These are phyloP conservation scores for Acridotheres tristis DNA, from an alignment of 2,797 vertebrate genomes.

Conservation along the genomic window DNA sequence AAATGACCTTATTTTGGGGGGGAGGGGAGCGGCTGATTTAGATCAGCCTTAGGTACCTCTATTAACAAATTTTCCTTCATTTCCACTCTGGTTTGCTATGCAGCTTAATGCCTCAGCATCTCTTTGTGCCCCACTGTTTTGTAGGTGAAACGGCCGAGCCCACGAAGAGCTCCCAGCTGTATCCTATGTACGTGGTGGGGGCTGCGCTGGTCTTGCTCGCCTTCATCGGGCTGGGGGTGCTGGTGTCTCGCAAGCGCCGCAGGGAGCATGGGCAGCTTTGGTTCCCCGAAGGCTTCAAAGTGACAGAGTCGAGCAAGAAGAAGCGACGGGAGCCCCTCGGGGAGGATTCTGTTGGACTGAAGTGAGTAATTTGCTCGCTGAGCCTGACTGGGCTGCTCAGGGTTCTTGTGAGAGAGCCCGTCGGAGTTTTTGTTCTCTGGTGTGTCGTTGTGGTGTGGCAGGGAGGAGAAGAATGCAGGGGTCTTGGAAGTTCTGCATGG, in stretches of 20 bases:
- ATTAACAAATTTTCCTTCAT: slow-evolving; percentile 68
- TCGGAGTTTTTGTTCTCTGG: background rate
- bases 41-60: slow-evolving; percentile 49
- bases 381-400: rapidly evolving
- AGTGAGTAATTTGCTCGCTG: slow-evolving; percentile 82
- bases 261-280: slow-evolving; percentile 96
- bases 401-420: background rate
- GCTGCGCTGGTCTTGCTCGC: slow-evolving; percentile 81
- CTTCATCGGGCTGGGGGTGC: slow-evolving; percentile 87
- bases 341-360: slow-evolving; percentile 95
- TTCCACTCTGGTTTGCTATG: slow-evolving; percentile 60
- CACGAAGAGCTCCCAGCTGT: slow-evolving; percentile 64
- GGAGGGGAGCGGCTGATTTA: slow-evolving; percentile 30
- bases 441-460: rapidly evolving
- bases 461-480: background rate
- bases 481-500: background rate
- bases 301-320: slow-evolving; percentile 95
- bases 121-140: slow-evolving; percentile 46
- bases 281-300: slow-evolving; percentile 98
- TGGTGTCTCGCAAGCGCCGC: slow-evolving; percentile 91
- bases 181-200: slow-evolving; percentile 86
- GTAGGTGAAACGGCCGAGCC: slow-evolving; percentile 82
- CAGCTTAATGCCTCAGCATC: slow-evolving; percentile 63
- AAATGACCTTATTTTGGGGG: slow-evolving; percentile 83
- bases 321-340: slow-evolving; percentile 95